Percentiles rank a stretch among this genome's conserved stretches.
phyloP scores from a whole-genome alignment of 2,888 invertebrate genomes.

The Ennomos erosarius region DNA sequence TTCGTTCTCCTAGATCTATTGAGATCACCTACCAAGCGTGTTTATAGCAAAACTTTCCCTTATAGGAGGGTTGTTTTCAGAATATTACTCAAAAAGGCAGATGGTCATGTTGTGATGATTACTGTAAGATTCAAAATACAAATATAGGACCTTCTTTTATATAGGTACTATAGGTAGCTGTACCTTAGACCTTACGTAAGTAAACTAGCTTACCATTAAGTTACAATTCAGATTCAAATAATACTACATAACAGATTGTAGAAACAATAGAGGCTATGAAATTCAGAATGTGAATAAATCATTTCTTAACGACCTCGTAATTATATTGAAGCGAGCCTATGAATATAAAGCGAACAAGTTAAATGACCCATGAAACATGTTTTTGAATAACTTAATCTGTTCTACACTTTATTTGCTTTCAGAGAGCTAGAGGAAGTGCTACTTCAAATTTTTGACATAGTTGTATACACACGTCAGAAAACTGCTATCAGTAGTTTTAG shows the following conservation, averaged over 20 bases:
- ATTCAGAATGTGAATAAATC: slow-evolving; percentile 24
- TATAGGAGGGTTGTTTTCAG: too few species aligned
- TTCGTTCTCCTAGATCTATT: too few species aligned
- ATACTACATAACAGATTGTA: slow-evolving; percentile 13
- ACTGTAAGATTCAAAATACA: too few species aligned
- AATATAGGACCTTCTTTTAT: too few species aligned
- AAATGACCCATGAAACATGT: slow-evolving; percentile 30
- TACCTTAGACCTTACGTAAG: too few species aligned
- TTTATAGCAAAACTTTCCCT: too few species aligned
- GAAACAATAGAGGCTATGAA: slow-evolving; percentile 24
- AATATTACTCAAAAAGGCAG: too few species aligned
- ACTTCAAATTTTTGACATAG: slow-evolving; percentile 10
- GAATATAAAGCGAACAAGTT: slow-evolving; percentile 28
- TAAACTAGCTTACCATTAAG: neutral
- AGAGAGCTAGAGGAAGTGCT: slow-evolving; percentile 7
- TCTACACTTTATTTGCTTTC: slow-evolving; percentile 8
- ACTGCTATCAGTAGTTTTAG: too few species aligned
- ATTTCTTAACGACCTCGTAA: slow-evolving; percentile 28
- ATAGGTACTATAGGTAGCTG: too few species aligned
- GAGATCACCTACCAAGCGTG: too few species aligned
- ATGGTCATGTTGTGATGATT: too few species aligned
- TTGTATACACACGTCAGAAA: neutral
- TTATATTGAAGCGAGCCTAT: slow-evolving; percentile 27
- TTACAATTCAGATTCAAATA: slow-evolving; percentile 13
- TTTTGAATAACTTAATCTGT: slow-evolving; percentile 22